Evolutionary conservation across 2,888 invertebrate genomes (phyloP).

Genomic region (Lottia scabra): DNA sequence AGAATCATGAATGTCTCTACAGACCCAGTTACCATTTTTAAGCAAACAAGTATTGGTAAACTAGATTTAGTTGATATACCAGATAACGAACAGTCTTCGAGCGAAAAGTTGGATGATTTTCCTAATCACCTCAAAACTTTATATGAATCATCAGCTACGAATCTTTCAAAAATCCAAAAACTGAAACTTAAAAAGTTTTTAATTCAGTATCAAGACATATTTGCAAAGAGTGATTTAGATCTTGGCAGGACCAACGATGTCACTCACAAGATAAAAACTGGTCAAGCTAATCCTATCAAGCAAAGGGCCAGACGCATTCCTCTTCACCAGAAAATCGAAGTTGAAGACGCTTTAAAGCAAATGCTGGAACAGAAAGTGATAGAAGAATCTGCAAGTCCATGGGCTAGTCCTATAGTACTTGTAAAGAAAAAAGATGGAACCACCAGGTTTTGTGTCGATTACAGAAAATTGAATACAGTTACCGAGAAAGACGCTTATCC

Average conservation of each 20-base stretch:
- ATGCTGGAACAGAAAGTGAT: slow-evolving; percentile 20
- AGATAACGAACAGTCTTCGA: no score
- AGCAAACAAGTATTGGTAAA: neutral
- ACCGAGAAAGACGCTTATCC: slow-evolving; percentile 25
- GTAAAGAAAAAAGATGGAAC: slow-evolving; percentile 23
- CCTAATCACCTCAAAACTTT: no score
- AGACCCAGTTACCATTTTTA: slow-evolving; percentile 6
- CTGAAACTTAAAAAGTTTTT: slow-evolving; percentile 13
- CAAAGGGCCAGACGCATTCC: neutral
- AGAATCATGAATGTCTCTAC: slow-evolving; percentile 9
- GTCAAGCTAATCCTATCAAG: slow-evolving; percentile 15
- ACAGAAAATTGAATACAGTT: slow-evolving; percentile 18
- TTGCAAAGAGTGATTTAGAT: slow-evolving; percentile 16
- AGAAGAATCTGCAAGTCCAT: slow-evolving; percentile 16
- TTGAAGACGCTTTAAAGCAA: neutral
- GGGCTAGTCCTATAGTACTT: slow-evolving; percentile 25
- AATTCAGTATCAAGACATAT: slow-evolving; percentile 10
- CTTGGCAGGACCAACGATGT: slow-evolving; percentile 12
- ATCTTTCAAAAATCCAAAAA: slow-evolving; percentile 2
- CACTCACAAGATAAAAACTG: slow-evolving; percentile 15
- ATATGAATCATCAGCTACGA: no score
- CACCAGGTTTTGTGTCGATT: slow-evolving; percentile 27
- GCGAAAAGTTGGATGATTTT: no score
- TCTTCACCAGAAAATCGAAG: neutral
- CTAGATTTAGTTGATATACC: neutral